A percentile compares a stretch with the other conserved stretches of the same genome.
Evolutionary conservation across 2,888 invertebrate species (phyloP).

Genomic region (Elysia crispata): DNA sequence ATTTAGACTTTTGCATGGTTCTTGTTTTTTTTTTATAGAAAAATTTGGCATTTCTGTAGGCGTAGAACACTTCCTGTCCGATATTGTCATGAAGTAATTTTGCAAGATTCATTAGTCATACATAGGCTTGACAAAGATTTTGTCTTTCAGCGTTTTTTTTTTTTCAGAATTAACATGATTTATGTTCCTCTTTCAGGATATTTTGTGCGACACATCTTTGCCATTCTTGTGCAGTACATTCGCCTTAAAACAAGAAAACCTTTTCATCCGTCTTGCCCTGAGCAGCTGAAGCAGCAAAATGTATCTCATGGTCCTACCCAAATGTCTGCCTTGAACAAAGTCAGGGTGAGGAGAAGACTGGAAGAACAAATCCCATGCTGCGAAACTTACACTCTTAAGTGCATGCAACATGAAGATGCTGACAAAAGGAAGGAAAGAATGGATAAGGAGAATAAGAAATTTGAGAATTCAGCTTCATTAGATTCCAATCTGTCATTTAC

Average conservation of each 20-base stretch:
- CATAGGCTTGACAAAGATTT: no score
- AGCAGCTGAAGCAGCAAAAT: neutral
- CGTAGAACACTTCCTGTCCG: no score
- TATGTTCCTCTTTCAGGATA: conserved; percentile 33
- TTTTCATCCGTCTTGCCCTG: no score
- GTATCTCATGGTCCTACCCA: neutral
- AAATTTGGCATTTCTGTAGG: no score
- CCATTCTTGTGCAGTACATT: conserved; percentile 18
- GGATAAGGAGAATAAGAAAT: no score
- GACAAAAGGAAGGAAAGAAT: no score
- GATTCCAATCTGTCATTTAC: no score
- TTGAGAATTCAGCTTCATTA: no score
- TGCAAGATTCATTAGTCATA: no score
- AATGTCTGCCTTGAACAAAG: neutral
- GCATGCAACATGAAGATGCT: neutral
- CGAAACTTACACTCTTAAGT: neutral
- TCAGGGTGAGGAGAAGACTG: neutral
- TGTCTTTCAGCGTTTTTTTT: neutral
- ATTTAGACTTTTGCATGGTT: no score
- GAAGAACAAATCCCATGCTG: neutral
- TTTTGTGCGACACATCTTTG: conserved; percentile 43
- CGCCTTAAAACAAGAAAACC: neutral
- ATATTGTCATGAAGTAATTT: no score
- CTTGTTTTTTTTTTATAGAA: no score
- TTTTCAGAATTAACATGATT: neutral